These are phyloP conservation scores for Mellilla xanthometata DNA, from an alignment of 2,888 invertebrate species.

Conservation along the genomic window DNA sequence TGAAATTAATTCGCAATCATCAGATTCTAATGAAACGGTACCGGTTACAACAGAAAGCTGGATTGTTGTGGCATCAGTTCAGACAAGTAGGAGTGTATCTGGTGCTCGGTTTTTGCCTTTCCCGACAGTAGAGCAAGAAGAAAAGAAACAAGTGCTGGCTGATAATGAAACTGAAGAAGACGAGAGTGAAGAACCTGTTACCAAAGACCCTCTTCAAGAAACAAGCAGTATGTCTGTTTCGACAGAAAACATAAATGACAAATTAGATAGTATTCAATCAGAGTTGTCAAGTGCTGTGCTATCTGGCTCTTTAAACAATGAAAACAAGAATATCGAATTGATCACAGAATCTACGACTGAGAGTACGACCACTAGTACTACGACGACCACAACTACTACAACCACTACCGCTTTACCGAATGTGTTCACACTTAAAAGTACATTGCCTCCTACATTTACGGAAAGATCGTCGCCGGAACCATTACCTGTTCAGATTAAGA, in stretches of 20 bases:
- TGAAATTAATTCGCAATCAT: slow-evolving; percentile 44
- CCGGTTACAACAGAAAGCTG: slow-evolving; percentile 88
- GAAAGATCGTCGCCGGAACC: slow-evolving; percentile 82
- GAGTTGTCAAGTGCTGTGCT: slow-evolving; percentile 91
- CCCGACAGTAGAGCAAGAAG: slow-evolving; percentile 89
- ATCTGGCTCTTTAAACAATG: slow-evolving; percentile 87
- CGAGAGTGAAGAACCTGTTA: slow-evolving; percentile 54
- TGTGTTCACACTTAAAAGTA: slow-evolving; percentile 78
- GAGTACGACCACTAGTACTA: slow-evolving; percentile 45
- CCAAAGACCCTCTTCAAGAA: slow-evolving; percentile 59
- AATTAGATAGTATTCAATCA: slow-evolving; percentile 92
- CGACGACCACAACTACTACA: slow-evolving; percentile 52
- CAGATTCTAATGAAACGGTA: slow-evolving; percentile 37
- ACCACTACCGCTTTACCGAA: slow-evolving; percentile 60
- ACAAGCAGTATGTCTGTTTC: slow-evolving; percentile 65
- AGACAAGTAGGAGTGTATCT: slow-evolving; percentile 93
- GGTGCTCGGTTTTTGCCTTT: slow-evolving; percentile 92
- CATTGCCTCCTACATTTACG: slow-evolving; percentile 68
- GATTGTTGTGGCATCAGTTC: slow-evolving; percentile 92
- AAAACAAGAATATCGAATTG: slow-evolving; percentile 86
- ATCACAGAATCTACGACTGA: slow-evolving; percentile 82
- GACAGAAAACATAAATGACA: slow-evolving; percentile 93
- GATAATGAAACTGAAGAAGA: slow-evolving; percentile 76
- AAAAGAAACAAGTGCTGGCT: slow-evolving; percentile 86
- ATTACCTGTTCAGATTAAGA: slow-evolving; percentile 84